Percentiles rank a stretch among this genome's conserved stretches.
phyloP scores from a whole-genome alignment of 2,888 invertebrate genomes.

The Parelbella ahira region DNA sequence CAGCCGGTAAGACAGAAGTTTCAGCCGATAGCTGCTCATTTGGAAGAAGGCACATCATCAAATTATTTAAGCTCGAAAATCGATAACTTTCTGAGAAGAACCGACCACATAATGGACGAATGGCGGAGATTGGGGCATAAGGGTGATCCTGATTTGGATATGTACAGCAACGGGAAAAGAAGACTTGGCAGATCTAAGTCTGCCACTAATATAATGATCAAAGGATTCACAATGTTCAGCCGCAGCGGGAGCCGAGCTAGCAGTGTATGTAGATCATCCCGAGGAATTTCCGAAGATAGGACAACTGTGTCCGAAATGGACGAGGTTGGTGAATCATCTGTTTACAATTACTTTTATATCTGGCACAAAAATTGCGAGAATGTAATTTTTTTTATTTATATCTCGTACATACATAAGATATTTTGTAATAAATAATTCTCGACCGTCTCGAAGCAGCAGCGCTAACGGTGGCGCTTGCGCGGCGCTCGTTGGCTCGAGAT shows the following conservation, averaged over 20 bases:
- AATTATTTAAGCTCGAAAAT: constrained; percentile 88
- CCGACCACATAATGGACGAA: constrained; percentile 94
- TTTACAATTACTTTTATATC: constrained; percentile 18
- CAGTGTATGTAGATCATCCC: constrained; percentile 71
- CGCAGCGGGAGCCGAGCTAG: constrained; percentile 78
- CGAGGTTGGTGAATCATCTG: constrained; percentile 71
- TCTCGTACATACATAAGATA: too few relatives aligned
- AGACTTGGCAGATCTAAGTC: constrained; percentile 84
- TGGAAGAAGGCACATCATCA: constrained; percentile 88
- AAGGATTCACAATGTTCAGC: constrained; percentile 87
- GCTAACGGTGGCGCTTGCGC: constrained; percentile 42
- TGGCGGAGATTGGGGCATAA: constrained; percentile 87
- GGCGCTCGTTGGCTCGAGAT: constrained; percentile 41
- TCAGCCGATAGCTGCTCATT: constrained; percentile 86
- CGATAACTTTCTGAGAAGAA: constrained; percentile 88
- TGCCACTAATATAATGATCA: constrained; percentile 90
- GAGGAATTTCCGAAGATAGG: constrained; percentile 82
- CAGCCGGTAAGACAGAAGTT: constrained; percentile 85
- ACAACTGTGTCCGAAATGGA: constrained; percentile 84
- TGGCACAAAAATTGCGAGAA: constrained; percentile 29
- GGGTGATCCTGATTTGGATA: constrained; percentile 66
- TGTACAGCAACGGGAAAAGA: constrained; percentile 55
- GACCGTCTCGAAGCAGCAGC: constrained; percentile 38
- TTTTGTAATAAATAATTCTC: constrained; percentile 49
- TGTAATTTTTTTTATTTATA: constrained; percentile 37